Conservation (phyloP, 2,888 invertebrate species). For the Pristionchus mayeri region DNA sequence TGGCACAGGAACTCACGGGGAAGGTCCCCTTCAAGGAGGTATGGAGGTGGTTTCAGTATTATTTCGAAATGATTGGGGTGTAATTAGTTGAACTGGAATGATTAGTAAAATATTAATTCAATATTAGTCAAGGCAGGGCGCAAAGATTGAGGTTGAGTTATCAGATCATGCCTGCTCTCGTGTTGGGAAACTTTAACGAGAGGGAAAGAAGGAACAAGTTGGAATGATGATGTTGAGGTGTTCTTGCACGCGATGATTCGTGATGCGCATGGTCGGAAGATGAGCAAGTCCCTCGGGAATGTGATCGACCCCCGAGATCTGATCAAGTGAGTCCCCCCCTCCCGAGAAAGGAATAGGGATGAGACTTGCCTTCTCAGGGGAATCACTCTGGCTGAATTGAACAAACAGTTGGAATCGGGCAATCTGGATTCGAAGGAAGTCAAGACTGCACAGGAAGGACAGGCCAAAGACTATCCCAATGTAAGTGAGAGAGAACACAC, state of each 20-base stretch:
- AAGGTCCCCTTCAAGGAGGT: slow-evolving; percentile 89
- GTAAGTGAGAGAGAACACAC: slow-evolving; percentile 22
- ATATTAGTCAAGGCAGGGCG: too few species aligned
- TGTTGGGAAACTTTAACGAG: too few species aligned
- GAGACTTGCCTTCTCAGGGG: slow-evolving; percentile 80
- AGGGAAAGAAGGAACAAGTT: too few species aligned
- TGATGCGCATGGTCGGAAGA: slow-evolving; percentile 97
- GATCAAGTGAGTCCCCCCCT: slow-evolving; percentile 79
- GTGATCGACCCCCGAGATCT: slow-evolving; percentile 98
- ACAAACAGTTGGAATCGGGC: slow-evolving; percentile 84
- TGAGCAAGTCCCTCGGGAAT: slow-evolving; percentile 98
- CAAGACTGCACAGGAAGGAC: slow-evolving; percentile 82
- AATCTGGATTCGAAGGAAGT: slow-evolving; percentile 91
- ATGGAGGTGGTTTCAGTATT: neutral
- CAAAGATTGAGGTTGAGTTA: too few species aligned
- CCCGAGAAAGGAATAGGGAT: too few species aligned
- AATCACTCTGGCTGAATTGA: slow-evolving; percentile 85
- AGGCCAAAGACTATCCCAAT: slow-evolving; percentile 76
- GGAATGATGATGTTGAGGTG: slow-evolving; percentile 82
- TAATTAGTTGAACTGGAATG: neutral
- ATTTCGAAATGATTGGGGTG: neutral
- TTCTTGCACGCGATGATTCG: slow-evolving; percentile 96
- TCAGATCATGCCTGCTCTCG: too few species aligned
- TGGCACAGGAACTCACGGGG: slow-evolving; percentile 90
- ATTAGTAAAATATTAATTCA: too few species aligned